phyloP scores from a whole-genome alignment of 2,888 invertebrate species.

The Lasioglossum zephyrum region DNA sequence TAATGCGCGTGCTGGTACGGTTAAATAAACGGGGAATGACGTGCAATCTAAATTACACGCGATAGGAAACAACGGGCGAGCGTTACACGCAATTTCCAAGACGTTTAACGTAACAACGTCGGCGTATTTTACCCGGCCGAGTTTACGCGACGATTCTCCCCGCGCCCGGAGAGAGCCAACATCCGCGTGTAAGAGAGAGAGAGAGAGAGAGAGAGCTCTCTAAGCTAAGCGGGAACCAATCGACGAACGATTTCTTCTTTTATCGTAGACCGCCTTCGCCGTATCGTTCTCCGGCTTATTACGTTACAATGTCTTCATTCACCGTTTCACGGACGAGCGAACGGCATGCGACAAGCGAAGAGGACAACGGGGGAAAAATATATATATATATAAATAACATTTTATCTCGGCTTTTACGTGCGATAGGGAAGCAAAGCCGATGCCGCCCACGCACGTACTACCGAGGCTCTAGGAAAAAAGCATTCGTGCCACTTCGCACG shows the following conservation, averaged over 20 bases:
- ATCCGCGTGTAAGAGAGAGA: slow-evolving; percentile 12
- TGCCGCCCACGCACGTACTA: slow-evolving; percentile 57
- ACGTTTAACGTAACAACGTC: slow-evolving; percentile 40
- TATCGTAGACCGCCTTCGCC: slow-evolving; percentile 6
- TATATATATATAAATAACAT: slow-evolving; percentile 38
- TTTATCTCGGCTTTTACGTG: slow-evolving; percentile 62
- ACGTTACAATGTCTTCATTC: slow-evolving; percentile 59
- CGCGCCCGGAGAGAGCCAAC: slow-evolving; percentile 15
- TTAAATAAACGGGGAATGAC: slow-evolving; percentile 60
- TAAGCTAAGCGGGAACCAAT: background rate
- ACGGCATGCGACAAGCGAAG: background rate
- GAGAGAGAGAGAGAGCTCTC: background rate
- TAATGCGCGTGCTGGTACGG: slow-evolving; percentile 48
- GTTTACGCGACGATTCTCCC: slow-evolving; percentile 26
- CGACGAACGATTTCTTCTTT: slow-evolving; percentile 19
- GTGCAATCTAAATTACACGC: slow-evolving; percentile 55
- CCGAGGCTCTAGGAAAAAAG: slow-evolving; percentile 46
- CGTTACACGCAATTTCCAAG: slow-evolving; percentile 54
- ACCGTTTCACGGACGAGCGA: slow-evolving; percentile 8
- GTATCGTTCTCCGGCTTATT: slow-evolving; percentile 46
- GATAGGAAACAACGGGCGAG: slow-evolving; percentile 51
- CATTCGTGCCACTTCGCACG: slow-evolving; percentile 58
- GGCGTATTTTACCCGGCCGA: slow-evolving; percentile 41
- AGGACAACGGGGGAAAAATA: background rate
- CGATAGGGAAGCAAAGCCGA: slow-evolving; percentile 58